Conservation (phyloP, 2,797 vertebrate genomes). For the Xiphophorus birchmanni region DNA sequence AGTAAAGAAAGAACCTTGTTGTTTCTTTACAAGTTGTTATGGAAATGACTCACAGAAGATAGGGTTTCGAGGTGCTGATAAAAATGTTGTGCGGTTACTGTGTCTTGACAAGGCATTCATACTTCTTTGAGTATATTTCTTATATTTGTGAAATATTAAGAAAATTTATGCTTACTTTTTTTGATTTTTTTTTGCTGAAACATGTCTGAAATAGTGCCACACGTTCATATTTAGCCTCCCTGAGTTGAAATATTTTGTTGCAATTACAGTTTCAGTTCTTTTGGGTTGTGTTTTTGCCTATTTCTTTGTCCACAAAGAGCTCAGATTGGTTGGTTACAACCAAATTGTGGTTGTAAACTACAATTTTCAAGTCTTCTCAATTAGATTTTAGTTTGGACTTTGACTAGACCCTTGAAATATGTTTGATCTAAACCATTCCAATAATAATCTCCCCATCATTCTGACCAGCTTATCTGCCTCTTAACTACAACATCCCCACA, state of each 20-base stretch:
- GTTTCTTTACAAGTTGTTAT: constrained; percentile 40
- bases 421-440: not conserved
- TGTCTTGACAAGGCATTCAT: not conserved
- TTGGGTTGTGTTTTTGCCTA: not conserved
- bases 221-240: too few relatives aligned
- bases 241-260: not conserved
- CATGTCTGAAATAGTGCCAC: not conserved
- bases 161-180: not conserved
- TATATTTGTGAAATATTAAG: too few relatives aligned
- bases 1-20: constrained; percentile 61
- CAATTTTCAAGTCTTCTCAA: not conserved
- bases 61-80: not conserved
- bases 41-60: not conserved
- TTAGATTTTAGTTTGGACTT: not conserved
- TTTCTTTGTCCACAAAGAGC: not conserved
- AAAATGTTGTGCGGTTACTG: not conserved
- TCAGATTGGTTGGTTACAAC: not conserved
- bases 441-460: not conserved
- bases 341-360: not conserved
- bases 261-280: not conserved
- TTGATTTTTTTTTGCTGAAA: not conserved
- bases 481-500: too few relatives aligned
- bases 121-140: not conserved
- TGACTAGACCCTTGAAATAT: not conserved
- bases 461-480: too few relatives aligned